Conservation (phyloP, 2,113 vertebrate genomes). For the Perca schrenkii region DNA sequence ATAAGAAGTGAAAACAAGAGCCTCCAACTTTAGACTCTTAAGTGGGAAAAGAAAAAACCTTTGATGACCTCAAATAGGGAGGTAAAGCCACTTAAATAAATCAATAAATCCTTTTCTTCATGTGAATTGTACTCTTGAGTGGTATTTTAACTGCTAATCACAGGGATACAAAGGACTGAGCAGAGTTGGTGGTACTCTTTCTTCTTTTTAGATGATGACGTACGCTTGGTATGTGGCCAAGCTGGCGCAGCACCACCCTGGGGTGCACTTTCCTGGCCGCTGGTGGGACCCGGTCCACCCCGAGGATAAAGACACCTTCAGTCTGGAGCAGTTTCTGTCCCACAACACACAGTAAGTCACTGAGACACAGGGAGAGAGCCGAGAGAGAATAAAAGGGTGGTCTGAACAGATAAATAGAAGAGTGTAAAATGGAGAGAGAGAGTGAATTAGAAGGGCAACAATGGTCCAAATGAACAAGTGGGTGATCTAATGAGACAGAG, state of each 20-base stretch:
- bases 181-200: slow-evolving; percentile 27
- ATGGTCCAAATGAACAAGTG: slow-evolving; percentile 71
- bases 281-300: slow-evolving; percentile 88
- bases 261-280: slow-evolving; percentile 90
- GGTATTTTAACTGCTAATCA: slow-evolving; percentile 17
- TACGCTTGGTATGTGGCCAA: slow-evolving; percentile 95
- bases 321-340: slow-evolving; percentile 91
- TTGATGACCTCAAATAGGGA: not conserved
- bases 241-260: slow-evolving; percentile 89
- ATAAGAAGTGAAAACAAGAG: not conserved
- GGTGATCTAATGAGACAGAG: slow-evolving; percentile 75
- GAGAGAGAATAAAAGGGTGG: slow-evolving; percentile 28
- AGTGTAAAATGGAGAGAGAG: slow-evolving; percentile 50
- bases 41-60: not conserved
- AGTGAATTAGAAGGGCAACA: slow-evolving; percentile 57
- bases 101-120: slow-evolving; percentile 4
- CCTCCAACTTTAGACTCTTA: not conserved
- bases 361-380: slow-evolving; percentile 12
- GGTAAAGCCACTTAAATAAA: not conserved
- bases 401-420: slow-evolving; percentile 43
- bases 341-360: slow-evolving; percentile 92
- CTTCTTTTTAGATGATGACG: slow-evolving; percentile 93
- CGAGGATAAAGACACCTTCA: slow-evolving; percentile 88
- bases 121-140: not conserved
- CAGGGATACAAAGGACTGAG: slow-evolving; percentile 1